Evolutionary conservation across 2,113 vertebrate species (phyloP), one percentile per base, ranked within the genome.

Genomic region (Stigmatopora nigra): DNA sequence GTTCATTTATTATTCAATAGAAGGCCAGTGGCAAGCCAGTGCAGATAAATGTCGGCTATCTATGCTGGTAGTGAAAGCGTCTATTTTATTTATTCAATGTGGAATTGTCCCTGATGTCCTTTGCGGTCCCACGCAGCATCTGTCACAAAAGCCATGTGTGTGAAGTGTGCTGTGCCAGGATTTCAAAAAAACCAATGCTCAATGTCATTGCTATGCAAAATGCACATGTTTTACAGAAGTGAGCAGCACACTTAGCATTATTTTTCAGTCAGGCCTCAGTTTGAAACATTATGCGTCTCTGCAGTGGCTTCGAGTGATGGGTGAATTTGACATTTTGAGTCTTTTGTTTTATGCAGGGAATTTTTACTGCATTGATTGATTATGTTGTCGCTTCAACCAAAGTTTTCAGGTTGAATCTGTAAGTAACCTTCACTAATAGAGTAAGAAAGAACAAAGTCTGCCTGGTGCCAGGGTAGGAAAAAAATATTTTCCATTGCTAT

Each of bases 1-100:
- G 66, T n/a, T n/a, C 58, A 31, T 68, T 70, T 55, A 47, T 68
- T 68, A 55, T 55, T 65, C 17, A 65, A 57, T 72, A 73, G 55
- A 57, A 22, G 61, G 47, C 61, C 69, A 66, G 22, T 2, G 1
- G 62, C 64, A 52, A 20, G 70, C 56, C 65, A 64, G 63, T 48
- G 35, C 16, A 66, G 20, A 52, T 20, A 64, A 66, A 3, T 56
- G 56, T 60, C 20, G 11, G 66, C 8, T 14, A 1, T 20, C 16
- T 11, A 47, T 65, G 59, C 51, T 49, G 44, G 64, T 62, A 25
- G 16, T 38, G 3, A 47, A 48, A 76, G 63, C 62, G 73, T 63
- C 62, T 63, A 55, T 59, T 68, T 25, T 45, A 60, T 63, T 52
- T 72, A 60, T 64, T 45, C 59, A 47, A 25, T 38, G 6, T 49